Conservation (phyloP, 2,888 invertebrate species). For the Argyra leucocephala region DNA sequence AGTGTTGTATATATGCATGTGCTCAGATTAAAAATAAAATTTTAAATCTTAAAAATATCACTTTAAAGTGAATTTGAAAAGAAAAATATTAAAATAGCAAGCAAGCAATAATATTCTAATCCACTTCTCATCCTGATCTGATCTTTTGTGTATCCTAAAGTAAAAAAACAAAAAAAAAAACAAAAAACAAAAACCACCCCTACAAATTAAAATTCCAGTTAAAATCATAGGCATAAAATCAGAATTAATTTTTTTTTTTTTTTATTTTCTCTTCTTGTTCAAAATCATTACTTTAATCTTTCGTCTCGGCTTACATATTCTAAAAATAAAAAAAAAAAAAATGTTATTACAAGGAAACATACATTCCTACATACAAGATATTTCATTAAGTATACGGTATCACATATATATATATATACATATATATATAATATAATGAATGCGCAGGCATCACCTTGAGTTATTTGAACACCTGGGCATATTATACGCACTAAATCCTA, state of each 20-base stretch:
- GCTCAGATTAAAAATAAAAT: not conserved
- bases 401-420: not conserved
- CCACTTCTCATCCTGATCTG: not conserved
- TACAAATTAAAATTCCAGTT: not conserved
- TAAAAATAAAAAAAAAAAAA: not conserved
- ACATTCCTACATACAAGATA: no score
- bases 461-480: conserved; percentile 4
- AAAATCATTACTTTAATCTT: not conserved
- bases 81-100: not conserved
- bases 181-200: not conserved
- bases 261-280: not conserved
- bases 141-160: not conserved
- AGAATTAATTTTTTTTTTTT: not conserved
- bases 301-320: not conserved
- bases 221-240: no score
- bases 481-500: conserved; percentile 6
- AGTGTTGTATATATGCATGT: not conserved
- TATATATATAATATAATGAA: not conserved
- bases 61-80: not conserved
- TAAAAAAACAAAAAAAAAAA: not conserved
- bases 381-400: no score
- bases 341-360: not conserved
- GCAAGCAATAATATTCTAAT: not conserved
- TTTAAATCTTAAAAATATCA: not conserved
- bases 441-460: conserved; percentile 3